Evolutionary conservation across 1,140 invertebrate genomes (phyloP).

Genomic region (Trichomalopsis sarcophagae): DNA sequence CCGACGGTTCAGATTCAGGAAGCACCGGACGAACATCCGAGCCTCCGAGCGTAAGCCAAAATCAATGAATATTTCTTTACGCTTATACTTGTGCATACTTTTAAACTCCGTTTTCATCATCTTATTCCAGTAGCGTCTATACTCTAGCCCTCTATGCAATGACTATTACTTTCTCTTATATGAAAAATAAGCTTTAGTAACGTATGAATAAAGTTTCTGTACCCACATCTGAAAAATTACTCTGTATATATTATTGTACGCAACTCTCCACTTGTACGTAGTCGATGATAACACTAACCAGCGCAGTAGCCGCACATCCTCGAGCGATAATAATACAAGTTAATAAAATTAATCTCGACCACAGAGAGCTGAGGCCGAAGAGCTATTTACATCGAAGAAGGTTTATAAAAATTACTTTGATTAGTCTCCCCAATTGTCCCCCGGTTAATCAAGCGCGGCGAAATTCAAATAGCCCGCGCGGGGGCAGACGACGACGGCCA

Average conservation of each 20-base stretch:
- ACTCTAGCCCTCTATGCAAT: background rate
- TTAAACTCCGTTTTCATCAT: background rate
- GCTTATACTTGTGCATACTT: background rate
- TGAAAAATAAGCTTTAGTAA: background rate
- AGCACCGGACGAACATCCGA: conserved; percentile 20
- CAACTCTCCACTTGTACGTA: background rate
- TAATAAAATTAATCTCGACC: no score
- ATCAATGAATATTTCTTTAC: conserved; percentile 15
- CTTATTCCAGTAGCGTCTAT: background rate
- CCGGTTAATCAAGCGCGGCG: background rate
- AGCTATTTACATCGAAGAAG: no score
- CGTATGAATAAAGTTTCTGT: conserved; percentile 18
- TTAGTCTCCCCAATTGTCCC: background rate
- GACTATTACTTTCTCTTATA: background rate
- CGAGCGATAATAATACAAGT: no score
- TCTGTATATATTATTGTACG: background rate
- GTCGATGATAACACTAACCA: no score
- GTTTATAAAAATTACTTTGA: background rate
- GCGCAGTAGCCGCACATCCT: background rate
- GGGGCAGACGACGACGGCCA: no score
- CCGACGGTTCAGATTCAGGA: conserved; percentile 38
- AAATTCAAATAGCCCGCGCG: conserved; percentile 4
- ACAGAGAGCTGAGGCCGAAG: no score
- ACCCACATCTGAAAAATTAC: background rate
- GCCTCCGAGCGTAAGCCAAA: conserved; percentile 42